Percentiles rank a stretch among this genome's conserved stretches.
Conservation (phyloP, 1,140 invertebrate species). For the Condylostylus longicornis region DNA sequence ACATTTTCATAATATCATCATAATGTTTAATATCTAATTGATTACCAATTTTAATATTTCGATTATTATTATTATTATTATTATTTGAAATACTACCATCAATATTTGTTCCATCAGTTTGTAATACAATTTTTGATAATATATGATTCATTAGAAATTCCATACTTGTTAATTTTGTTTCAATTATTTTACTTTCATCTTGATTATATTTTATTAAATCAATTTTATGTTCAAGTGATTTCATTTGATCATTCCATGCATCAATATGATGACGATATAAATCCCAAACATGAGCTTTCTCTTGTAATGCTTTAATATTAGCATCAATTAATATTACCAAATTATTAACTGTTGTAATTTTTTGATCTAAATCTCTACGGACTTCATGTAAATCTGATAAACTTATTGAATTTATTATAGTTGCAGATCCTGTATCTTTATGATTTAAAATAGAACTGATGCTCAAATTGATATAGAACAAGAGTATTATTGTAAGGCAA, state of each 20-base stretch:
- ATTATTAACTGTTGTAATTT: too few relatives aligned
- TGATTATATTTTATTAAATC: slow-evolving; percentile 12
- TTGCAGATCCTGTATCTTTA: too few relatives aligned
- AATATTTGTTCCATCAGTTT: neutral
- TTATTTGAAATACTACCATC: neutral
- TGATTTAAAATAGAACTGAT: too few relatives aligned
- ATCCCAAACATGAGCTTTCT: slow-evolving; percentile 11
- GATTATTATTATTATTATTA: neutral
- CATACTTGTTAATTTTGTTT: slow-evolving; percentile 11
- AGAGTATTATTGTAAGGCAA: too few relatives aligned
- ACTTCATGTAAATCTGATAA: too few relatives aligned
- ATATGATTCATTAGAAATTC: slow-evolving; percentile 18
- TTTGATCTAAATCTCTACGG: too few relatives aligned
- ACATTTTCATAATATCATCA: neutral
- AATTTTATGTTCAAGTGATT: slow-evolving; percentile 13
- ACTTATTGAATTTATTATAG: too few relatives aligned
- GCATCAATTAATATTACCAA: too few relatives aligned
- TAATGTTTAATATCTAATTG: neutral
- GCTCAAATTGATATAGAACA: too few relatives aligned
- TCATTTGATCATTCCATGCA: slow-evolving; percentile 12
- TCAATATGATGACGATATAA: slow-evolving; percentile 13
- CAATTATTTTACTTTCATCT: slow-evolving; percentile 9
- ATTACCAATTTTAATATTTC: neutral
- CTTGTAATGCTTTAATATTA: slow-evolving; percentile 24
- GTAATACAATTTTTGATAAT: slow-evolving; percentile 15